Base-by-base conservation (phyloP, 1,140 invertebrate genomes). In the Drosophila lini region DNA sequence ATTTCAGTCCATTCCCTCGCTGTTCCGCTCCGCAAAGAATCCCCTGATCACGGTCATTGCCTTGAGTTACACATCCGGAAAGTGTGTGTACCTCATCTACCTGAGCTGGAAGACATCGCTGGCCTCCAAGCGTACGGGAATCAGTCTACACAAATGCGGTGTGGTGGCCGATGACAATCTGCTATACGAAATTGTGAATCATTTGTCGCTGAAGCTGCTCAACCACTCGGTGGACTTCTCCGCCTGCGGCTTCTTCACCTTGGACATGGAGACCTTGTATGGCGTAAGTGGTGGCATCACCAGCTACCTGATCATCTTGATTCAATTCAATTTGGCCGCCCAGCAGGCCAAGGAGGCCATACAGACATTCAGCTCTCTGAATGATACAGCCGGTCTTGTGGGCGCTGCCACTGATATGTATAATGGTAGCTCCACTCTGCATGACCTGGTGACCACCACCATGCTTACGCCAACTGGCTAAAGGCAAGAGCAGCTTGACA, bases 231-330 rank as follows among this genome's bases (percentile, higher is more conserved):
- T 92, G 19, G 90, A 92, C 61, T 92, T 92, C 60, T 91, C 91
- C 0, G 92, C 92, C 31, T 92, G 92, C 41, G 92, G 92, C 7
- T 92, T 92, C 53, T 92, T 92, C 22, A 90, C 92, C 3, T 56
- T 92, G 55, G 91, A 92, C 52, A 92, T 92, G 92, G 91, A 91
- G 55, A 92, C 92, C 4, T 45, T 92, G 15, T 92, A 92, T 67
- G 86, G 91, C 1, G 92, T 92, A 31, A 91, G 90, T 45, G 92
- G 92, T 31, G 92, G 91, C 16, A 92, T 92, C 38, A 92, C 92
- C 1, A 92, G 91, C 52, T 92, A 92, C 31, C 68, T 92, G 4
- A 92, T 92, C 31, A 92, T 92, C 7, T 62, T 92, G 28, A 92
- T 92, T 42, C 92, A 92, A 70, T 92, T 92, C 32, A 92, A 92